Percentiles rank a stretch among this genome's conserved stretches.
Evolutionary conservation across 2,888 invertebrate genomes (phyloP).

Genomic region (Portevinia maculata): DNA sequence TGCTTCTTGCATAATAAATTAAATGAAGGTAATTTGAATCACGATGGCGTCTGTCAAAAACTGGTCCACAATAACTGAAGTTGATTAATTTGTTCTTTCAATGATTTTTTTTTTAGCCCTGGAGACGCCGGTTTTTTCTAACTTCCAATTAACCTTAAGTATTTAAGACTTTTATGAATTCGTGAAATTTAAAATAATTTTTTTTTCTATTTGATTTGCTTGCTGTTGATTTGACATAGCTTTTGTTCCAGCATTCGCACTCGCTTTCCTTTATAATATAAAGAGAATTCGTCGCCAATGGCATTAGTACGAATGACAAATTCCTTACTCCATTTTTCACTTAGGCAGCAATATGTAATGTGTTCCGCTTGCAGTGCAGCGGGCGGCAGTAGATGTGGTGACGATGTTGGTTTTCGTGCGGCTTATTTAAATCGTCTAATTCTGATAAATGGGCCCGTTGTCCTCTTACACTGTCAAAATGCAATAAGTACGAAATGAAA

Average conservation of each 20-base stretch:
- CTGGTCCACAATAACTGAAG: slow-evolving; percentile 16
- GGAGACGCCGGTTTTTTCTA: too few species aligned
- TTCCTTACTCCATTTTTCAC: slow-evolving; percentile 23
- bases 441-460: slow-evolving; percentile 45
- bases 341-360: slow-evolving; percentile 14
- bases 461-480: slow-evolving; percentile 40
- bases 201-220: slow-evolving; percentile 15
- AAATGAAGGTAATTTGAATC: slow-evolving; percentile 40
- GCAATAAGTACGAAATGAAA: slow-evolving; percentile 40
- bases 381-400: background rate
- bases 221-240: background rate
- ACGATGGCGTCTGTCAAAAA: slow-evolving; percentile 29
- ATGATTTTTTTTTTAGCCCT: slow-evolving; percentile 2
- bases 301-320: slow-evolving; percentile 39
- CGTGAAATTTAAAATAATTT: background rate
- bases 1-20: slow-evolving; percentile 32
- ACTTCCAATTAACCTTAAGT: background rate
- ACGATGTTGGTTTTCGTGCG: slow-evolving; percentile 18
- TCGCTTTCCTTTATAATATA: background rate
- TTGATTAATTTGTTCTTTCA: slow-evolving; percentile 24
- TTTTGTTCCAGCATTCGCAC: slow-evolving; percentile 3
- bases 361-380: slow-evolving; percentile 3
- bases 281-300: slow-evolving; percentile 3
- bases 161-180: slow-evolving; percentile 7
- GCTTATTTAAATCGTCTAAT: slow-evolving; percentile 45